A percentile compares a stretch with the other conserved stretches of the same genome.
These are phyloP conservation scores for Crotalus helleri DNA, from an alignment of 2,113 vertebrate species.

Conservation along the genomic window DNA sequence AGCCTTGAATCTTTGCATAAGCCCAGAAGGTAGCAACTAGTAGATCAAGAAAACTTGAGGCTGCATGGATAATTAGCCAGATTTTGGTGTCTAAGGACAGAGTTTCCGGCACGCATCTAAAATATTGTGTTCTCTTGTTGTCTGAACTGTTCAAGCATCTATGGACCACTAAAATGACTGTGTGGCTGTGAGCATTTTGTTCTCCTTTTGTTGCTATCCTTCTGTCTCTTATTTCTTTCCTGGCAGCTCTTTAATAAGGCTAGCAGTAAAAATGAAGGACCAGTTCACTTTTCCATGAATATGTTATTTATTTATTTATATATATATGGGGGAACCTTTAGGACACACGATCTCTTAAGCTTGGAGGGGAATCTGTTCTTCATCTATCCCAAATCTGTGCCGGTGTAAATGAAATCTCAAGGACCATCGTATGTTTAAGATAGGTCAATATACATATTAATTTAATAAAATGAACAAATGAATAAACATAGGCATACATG, in stretches of 20 bases:
- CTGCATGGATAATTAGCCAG: too few relatives aligned
- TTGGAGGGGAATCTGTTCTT: too few relatives aligned
- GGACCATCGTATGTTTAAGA: neutral
- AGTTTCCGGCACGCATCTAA: neutral
- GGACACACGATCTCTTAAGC: too few relatives aligned
- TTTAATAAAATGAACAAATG: neutral
- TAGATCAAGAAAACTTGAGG: neutral
- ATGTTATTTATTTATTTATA: too few relatives aligned
- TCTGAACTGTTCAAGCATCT: neutral
- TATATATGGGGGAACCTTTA: too few relatives aligned
- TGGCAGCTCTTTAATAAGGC: neutral
- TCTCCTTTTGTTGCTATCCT: neutral
- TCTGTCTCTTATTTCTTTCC: neutral
- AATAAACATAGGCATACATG: neutral
- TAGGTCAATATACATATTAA: neutral
- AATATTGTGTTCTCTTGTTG: neutral
- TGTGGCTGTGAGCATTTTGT: neutral
- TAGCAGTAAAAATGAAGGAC: neutral
- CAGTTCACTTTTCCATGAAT: neutral
- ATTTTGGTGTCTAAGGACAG: neutral
- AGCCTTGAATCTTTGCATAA: neutral
- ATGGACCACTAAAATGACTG: neutral
- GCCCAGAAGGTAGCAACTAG: neutral
- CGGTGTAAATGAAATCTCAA: neutral
- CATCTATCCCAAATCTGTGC: neutral